Base-by-base conservation (phyloP, 2,888 invertebrate genomes). In the Furcula furcula region DNA sequence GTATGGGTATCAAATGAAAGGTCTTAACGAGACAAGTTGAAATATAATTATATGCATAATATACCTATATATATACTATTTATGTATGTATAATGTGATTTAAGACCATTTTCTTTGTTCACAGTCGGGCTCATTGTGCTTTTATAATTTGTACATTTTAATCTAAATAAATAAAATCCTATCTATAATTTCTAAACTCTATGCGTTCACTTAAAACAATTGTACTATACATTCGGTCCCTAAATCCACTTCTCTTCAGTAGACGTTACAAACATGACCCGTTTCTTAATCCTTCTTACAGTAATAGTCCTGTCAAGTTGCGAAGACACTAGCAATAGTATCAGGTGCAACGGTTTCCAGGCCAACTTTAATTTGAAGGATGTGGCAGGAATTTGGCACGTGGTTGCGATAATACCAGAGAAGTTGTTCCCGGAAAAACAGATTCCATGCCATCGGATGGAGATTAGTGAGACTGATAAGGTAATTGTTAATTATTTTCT, bases 381-480 rank as follows among this genome's bases (percentile, higher is more conserved):
- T 23, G 60, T 80, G 2, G 48, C 76, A 0, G 86, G 85, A 0
- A 40, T 61, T 1, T 87, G 86, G 86, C 61, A 80, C 19, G 80
- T 81, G 5, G 84, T 81, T 0, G 83, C 81, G 0, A 69, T 85
- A 0, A 69, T 85, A 23, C 86, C 86, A 0, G 82, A 75, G 15
- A 76, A 68, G n/a, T 32, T 69, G 34, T 84, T 79, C 33, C 80
- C 81, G 7, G 71, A 80, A 7, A 68, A 69, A 18, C 64, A 71
- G 5, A 55, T 85, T 1, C 62, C 65, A 0, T 86, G 86, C 45
- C 81, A 77, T 39, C 65, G 59, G 22, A 79, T 84, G 36, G 85
- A 84, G 7, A 76, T 85, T 15, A 80, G 80, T 45, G 86, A 87
- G 37, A 74, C 73, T 29, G 86, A 86, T 50, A 76, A 71, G 76